These are phyloP conservation scores for Notoglanidium macrostoma DNA, from an alignment of 2,797 vertebrate species.

Conservation along the genomic window DNA sequence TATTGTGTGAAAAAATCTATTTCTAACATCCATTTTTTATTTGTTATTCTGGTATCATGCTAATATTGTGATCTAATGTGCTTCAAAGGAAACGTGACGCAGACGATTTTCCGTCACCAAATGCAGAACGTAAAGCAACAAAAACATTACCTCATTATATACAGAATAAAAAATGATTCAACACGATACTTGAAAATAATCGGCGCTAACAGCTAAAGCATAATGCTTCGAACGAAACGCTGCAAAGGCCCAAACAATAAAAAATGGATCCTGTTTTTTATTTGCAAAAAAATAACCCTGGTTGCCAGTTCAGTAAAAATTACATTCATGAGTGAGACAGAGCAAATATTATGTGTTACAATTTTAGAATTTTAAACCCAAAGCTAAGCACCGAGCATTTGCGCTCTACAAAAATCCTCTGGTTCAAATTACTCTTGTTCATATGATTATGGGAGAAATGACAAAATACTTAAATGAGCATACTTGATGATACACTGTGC, in stretches of 20 bases:
- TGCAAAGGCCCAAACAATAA: slow-evolving; percentile 10
- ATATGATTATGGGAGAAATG: neutral
- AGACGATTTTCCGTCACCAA: neutral
- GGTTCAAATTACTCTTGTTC: neutral
- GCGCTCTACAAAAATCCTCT: neutral
- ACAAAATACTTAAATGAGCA: neutral
- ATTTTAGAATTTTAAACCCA: neutral
- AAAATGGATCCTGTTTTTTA: slow-evolving; percentile 3
- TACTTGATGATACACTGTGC: neutral
- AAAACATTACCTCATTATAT: neutral
- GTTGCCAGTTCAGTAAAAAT: neutral
- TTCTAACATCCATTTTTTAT: neutral
- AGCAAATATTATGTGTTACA: neutral
- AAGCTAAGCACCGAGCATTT: neutral
- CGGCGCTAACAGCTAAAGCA: neutral
- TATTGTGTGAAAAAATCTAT: neutral
- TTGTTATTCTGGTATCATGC: neutral
- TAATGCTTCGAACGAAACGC: neutral
- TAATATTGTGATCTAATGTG: neutral
- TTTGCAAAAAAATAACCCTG: too few relatives aligned
- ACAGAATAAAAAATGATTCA: neutral
- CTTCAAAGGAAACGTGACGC: slow-evolving; percentile 19
- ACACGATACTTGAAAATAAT: neutral
- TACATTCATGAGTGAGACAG: neutral
- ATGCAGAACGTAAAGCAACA: neutral